These are phyloP conservation scores for Dinocampus coccinellae DNA, from an alignment of 2,888 invertebrate species.

Conservation along the genomic window DNA sequence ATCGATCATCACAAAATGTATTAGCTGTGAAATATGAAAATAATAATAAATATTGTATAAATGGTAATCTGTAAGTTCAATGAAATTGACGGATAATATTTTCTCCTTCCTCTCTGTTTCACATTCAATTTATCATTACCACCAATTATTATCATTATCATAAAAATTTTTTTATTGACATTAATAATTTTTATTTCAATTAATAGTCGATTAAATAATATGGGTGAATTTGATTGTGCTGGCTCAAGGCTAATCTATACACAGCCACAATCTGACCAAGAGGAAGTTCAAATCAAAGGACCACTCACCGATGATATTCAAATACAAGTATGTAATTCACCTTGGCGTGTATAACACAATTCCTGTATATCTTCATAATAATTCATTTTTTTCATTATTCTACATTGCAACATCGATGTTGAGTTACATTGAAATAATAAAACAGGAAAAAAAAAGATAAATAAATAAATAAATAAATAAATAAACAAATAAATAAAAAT, in stretches of 20 bases:
- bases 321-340: constrained; percentile 75
- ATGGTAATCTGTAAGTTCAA: constrained; percentile 80
- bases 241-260: constrained; percentile 85
- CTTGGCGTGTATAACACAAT: background rate
- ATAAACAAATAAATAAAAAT: constrained; percentile 3
- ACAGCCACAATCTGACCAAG: constrained; percentile 79
- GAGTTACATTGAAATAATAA: too few species aligned
- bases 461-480: too few species aligned
- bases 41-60: constrained; percentile 81
- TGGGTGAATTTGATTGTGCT: constrained; percentile 86
- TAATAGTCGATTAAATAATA: constrained; percentile 77
- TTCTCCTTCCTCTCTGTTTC: too few species aligned
- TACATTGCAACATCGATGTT: background rate
- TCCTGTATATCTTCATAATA: background rate
- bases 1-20: constrained; percentile 72
- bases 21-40: constrained; percentile 82
- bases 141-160: background rate
- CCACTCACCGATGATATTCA: constrained; percentile 85
- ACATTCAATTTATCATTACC: background rate
- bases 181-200: constrained; percentile 21
- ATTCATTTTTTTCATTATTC: background rate
- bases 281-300: constrained; percentile 85
- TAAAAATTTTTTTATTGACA: background rate
- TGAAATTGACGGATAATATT: too few species aligned
- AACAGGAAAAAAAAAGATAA: too few species aligned